These are phyloP conservation scores for Cynodonichthys magdalenae DNA, from an alignment of 2,797 vertebrate species.

Conservation along the genomic window DNA sequence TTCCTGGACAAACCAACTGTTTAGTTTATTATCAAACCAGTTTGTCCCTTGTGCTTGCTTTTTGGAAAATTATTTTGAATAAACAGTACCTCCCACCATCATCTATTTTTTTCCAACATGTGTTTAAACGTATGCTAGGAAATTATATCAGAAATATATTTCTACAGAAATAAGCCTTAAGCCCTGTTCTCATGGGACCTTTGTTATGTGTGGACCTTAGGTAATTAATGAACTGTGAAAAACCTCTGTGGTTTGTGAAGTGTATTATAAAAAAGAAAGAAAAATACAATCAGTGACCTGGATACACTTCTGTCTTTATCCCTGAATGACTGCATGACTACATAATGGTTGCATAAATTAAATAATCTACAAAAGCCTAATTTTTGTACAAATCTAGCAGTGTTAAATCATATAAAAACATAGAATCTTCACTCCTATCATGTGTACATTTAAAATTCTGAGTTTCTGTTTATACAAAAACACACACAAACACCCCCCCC, in stretches of 20 bases:
- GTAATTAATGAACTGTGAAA: constrained; percentile 58
- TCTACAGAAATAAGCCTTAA: constrained; percentile 36
- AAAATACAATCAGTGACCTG: constrained; percentile 11
- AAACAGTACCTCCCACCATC: constrained; percentile 1
- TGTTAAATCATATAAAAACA: background rate
- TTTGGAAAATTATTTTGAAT: background rate
- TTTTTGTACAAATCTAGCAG: background rate
- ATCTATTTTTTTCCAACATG: background rate
- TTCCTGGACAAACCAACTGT: background rate
- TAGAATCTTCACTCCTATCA: background rate
- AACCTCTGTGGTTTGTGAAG: constrained; percentile 40
- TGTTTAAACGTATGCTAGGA: background rate
- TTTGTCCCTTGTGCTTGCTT: too few species aligned
- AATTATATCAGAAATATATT: constrained; percentile 26
- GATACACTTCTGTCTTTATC: constrained; percentile 9
- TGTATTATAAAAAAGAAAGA: constrained; percentile 1
- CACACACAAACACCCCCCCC: background rate
- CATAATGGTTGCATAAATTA: background rate
- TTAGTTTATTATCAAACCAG: background rate
- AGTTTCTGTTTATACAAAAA: background rate
- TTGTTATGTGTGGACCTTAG: constrained; percentile 51
- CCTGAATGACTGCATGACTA: background rate
- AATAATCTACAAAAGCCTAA: background rate
- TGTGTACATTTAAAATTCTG: background rate
- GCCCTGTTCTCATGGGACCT: constrained; percentile 38